A percentile compares a stretch with the other conserved stretches of the same genome.
Conservation (phyloP, 2,797 vertebrate genomes). For the Tiaroga cobitis region DNA sequence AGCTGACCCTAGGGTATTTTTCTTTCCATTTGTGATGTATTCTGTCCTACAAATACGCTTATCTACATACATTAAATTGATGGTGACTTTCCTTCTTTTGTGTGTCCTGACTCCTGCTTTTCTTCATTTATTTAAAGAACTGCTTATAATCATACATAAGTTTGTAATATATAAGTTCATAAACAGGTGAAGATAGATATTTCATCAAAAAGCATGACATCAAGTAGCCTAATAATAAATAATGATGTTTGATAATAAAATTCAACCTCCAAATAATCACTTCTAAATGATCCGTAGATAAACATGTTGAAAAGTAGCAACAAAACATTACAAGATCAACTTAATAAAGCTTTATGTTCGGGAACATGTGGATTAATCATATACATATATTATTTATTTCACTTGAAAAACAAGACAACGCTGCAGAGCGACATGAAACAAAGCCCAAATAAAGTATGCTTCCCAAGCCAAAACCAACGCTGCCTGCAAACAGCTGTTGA, state of each 20-base stretch:
- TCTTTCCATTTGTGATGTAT: not conserved
- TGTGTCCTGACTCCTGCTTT: not conserved
- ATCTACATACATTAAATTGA: not conserved
- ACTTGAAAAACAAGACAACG: slow-evolving; percentile 61
- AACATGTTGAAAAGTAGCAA: not conserved
- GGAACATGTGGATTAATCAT: not conserved
- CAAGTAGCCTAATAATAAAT: not conserved
- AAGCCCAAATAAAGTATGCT: slow-evolving; percentile 55
- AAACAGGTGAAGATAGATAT: not conserved
- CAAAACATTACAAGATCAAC: not conserved
- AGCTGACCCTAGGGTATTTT: not conserved
- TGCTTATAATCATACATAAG: not conserved
- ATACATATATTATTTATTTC: not conserved
- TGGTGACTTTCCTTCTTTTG: not conserved
- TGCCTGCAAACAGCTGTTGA: slow-evolving; percentile 68
- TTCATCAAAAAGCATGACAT: not conserved
- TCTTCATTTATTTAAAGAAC: not conserved
- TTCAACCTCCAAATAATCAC: not conserved
- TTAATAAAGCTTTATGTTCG: not conserved
- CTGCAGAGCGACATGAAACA: slow-evolving; percentile 56
- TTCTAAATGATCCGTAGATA: not conserved
- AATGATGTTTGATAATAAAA: not conserved
- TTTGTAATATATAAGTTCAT: not conserved
- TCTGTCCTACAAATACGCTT: not conserved
- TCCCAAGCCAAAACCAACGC: slow-evolving; percentile 76